Conservation (phyloP, 2,888 invertebrate genomes). For the Trissolcus brochymenae region DNA sequence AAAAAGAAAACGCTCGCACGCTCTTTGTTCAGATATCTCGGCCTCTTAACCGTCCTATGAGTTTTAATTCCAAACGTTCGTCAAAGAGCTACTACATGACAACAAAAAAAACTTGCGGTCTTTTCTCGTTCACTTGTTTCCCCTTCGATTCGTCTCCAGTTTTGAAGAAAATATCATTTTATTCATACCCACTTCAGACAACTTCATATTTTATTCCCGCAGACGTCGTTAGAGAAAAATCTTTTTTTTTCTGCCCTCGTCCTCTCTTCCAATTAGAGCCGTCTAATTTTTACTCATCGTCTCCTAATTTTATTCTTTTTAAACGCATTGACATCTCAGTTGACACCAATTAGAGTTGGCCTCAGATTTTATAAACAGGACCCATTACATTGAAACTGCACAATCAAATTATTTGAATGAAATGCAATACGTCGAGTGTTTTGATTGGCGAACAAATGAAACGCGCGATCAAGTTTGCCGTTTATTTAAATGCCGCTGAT, state of each 20-base stretch:
- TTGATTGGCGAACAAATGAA: too few relatives aligned
- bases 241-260: not conserved
- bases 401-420: too few relatives aligned
- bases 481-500: too few relatives aligned
- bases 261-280: not conserved
- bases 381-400: too few relatives aligned
- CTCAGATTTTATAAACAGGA: too few relatives aligned
- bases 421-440: too few relatives aligned
- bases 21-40: conserved; percentile 11
- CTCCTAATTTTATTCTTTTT: too few relatives aligned
- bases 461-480: too few relatives aligned
- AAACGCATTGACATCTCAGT: too few relatives aligned
- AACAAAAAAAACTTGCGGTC: conserved; percentile 8
- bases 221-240: conserved; percentile 16
- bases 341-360: too few relatives aligned
- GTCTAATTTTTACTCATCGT: conserved; percentile 5
- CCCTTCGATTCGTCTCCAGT: conserved; percentile 16
- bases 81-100: conserved; percentile 8
- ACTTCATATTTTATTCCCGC: conserved; percentile 23
- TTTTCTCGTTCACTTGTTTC: conserved; percentile 7
- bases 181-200: conserved; percentile 27
- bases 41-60: not conserved
- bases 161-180: conserved; percentile 22
- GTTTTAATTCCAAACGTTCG: not conserved
- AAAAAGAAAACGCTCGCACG: not conserved